Evolutionary conservation across 1,140 invertebrate genomes (phyloP), one percentile per base, ranked within the genome.

Genomic region (Antheraea pernyi): DNA sequence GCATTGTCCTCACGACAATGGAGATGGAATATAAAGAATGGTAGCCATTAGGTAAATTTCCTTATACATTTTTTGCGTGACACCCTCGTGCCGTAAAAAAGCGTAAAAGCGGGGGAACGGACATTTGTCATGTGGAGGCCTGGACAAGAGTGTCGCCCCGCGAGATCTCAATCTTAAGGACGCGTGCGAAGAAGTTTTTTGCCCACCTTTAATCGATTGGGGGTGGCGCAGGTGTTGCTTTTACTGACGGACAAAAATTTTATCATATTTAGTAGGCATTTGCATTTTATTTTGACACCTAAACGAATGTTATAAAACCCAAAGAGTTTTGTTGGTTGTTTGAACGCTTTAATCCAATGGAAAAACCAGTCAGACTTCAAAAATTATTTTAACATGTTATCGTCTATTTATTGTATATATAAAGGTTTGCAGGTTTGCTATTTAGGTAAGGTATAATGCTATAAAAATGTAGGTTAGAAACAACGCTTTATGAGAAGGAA

Each of bases 51-150:
- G 88, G 87, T 89, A 89, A 89, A 91, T 89, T 91, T 91, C 85
- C 89, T 88, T 86, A 89, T 89, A 88, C 88, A 89, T 90, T 91
- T 90, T 89, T 91, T 91, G 84, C 89, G 86, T 85, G 86, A 90
- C 89, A 89, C 89, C 89, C 89, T 85, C 81, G 75, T 73, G 78
- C 78, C 67, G 82, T 85, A 86, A 88, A 85, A 85, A 87, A 81
- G 78, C 70, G 83, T 85, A 88, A 89, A 85, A 87, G 83, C 76
- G 82, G 82, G 82, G 79, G 83, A 86, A 77, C 77, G 78, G 72
- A 79, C 86, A 90, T 91, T 88, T 89, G 83, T 91, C 88, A 90
- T 82, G 86, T 78, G 78, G 81, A 82, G 77, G 83, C 69, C 74
- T 68, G 70, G 66, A 68, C 61, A 62, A 73, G 36, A 71, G 71